Conservation (phyloP, 2,888 invertebrate species). For the Ichneumoninae sp. region DNA sequence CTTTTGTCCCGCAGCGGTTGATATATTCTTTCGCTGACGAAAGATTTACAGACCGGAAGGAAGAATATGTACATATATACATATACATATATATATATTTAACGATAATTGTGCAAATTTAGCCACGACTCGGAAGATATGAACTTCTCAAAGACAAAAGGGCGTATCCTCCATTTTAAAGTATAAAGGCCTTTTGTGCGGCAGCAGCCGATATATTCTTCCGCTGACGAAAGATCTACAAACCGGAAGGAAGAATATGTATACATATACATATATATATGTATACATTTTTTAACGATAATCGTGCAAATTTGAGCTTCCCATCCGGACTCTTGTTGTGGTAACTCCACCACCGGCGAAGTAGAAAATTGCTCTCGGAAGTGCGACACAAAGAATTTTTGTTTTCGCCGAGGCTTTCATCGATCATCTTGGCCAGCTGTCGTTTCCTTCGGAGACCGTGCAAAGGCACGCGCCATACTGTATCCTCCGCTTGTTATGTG, state of each 20-base stretch:
- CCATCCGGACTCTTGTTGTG: conserved; percentile 17
- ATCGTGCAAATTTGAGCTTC: conserved; percentile 9
- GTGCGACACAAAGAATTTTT: conserved; percentile 54
- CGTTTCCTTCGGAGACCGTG: conserved; percentile 70
- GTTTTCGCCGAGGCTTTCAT: conserved; percentile 38
- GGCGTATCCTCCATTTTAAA: not conserved
- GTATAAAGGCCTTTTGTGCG: not conserved
- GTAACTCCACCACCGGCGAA: not conserved
- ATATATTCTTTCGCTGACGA: not conserved
- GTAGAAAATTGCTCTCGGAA: conserved; percentile 54
- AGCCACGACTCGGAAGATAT: not conserved
- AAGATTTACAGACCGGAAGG: conserved; percentile 14
- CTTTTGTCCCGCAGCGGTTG: not conserved
- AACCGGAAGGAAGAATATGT: conserved; percentile 11
- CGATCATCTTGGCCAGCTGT: conserved; percentile 70
- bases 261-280: not conserved
- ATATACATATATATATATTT: not conserved
- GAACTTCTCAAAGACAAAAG: not conserved
- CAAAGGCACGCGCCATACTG: conserved; percentile 73
- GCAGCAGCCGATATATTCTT: not conserved
- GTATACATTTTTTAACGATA: not conserved
- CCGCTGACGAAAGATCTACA: not conserved
- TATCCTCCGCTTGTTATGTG: conserved; percentile 16
- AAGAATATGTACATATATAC: not conserved
- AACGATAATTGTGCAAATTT: too few species aligned